These are phyloP conservation scores for Drosophila tanythrix DNA, from an alignment of 2,888 invertebrate species.

Conservation along the genomic window DNA sequence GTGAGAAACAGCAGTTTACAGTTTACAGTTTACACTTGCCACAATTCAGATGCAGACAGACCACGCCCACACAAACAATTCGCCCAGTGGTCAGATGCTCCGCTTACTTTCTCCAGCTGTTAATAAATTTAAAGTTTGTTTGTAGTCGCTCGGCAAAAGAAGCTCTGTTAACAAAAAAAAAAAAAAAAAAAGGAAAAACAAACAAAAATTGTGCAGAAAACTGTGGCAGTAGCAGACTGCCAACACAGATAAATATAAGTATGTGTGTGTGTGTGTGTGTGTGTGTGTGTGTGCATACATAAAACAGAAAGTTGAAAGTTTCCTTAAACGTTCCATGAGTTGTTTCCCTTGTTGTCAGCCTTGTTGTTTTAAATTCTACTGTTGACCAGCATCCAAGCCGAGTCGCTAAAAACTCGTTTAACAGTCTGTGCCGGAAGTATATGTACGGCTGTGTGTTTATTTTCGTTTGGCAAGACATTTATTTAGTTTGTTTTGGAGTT, in stretches of 20 bases:
- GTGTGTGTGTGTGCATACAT: slow-evolving; percentile 26
- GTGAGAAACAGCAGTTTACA: slow-evolving; percentile 54
- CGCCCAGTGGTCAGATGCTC: slow-evolving; percentile 47
- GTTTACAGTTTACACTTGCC: slow-evolving; percentile 53
- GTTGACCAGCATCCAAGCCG: slow-evolving; percentile 41
- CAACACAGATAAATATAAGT: slow-evolving; percentile 15
- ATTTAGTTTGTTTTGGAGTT: slow-evolving; percentile 69
- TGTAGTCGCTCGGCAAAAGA: slow-evolving; percentile 51
- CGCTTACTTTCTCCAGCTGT: slow-evolving; percentile 58
- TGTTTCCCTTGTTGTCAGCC: slow-evolving; percentile 55
- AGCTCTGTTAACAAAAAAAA: slow-evolving; percentile 8
- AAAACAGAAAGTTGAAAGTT: slow-evolving; percentile 71
- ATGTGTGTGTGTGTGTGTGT: not conserved
- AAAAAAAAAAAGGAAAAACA: not conserved
- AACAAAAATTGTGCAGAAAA: slow-evolving; percentile 12
- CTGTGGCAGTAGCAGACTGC: slow-evolving; percentile 20
- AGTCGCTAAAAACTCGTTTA: slow-evolving; percentile 66
- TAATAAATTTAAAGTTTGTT: slow-evolving; percentile 78
- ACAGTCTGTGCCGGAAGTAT: slow-evolving; percentile 55
- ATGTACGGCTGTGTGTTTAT: slow-evolving; percentile 26
- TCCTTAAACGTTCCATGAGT: slow-evolving; percentile 74
- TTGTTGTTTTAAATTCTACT: slow-evolving; percentile 13
- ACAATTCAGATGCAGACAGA: slow-evolving; percentile 49
- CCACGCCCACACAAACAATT: slow-evolving; percentile 28
- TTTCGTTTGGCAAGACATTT: slow-evolving; percentile 56